These are phyloP conservation scores for Steatocranus sp. DNA, from an alignment of 2,797 vertebrate species.

Conservation along the genomic window DNA sequence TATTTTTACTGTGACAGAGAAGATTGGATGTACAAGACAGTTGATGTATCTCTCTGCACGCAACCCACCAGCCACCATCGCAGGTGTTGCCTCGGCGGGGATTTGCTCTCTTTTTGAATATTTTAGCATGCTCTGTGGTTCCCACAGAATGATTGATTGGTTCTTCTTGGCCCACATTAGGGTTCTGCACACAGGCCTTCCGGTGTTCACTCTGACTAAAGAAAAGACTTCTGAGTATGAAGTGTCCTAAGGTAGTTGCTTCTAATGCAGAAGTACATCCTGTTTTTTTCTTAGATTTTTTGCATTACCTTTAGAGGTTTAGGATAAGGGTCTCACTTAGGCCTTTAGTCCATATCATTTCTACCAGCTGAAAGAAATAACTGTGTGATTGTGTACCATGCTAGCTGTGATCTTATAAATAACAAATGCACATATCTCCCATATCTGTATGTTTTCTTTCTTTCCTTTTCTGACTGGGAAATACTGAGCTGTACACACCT, in stretches of 20 bases:
- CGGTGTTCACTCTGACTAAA: conserved; percentile 9
- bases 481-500: background rate
- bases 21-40: conserved; percentile 8
- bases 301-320: background rate
- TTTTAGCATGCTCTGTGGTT: conserved; percentile 29
- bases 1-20: background rate
- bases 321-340: background rate
- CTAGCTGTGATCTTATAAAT: background rate
- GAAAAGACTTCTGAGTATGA: background rate
- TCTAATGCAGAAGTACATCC: background rate
- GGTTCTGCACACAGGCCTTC: conserved; percentile 16
- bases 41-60: conserved; percentile 18
- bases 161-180: conserved; percentile 48
- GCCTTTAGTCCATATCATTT: background rate
- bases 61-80: conserved; percentile 18
- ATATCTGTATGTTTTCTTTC: background rate
- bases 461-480: background rate
- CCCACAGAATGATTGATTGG: conserved; percentile 54
- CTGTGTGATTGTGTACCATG: background rate
- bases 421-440: background rate
- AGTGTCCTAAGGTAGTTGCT: background rate
- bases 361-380: background rate
- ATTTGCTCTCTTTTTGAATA: conserved; percentile 24
- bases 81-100: conserved; percentile 44
- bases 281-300: background rate